phyloP scores from a whole-genome alignment of 2,888 invertebrate genomes.

The Pyrocoelia pectoralis region DNA sequence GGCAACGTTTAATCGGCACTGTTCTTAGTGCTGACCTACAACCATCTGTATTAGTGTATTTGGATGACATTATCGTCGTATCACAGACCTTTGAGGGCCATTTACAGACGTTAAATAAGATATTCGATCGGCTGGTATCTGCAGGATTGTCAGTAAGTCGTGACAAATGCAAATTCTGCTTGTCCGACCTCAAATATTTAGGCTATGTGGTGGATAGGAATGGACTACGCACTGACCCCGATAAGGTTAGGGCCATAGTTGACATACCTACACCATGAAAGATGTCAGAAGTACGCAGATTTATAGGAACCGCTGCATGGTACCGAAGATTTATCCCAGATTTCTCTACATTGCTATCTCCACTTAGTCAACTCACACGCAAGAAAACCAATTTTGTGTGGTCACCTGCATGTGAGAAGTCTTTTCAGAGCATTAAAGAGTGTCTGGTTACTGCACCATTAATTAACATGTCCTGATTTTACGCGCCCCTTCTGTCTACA shows the following conservation, averaged over 20 bases:
- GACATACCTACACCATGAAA: conserved; percentile 31
- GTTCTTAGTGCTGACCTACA: conserved; percentile 14
- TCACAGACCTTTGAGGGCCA: conserved; percentile 37
- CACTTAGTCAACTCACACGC: background rate
- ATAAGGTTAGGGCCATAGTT: conserved; percentile 38
- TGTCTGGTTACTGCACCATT: conserved; percentile 37
- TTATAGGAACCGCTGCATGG: conserved; percentile 33
- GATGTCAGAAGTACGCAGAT: conserved; percentile 18
- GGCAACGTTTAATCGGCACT: conserved; percentile 10
- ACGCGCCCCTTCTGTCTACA: conserved; percentile 37
- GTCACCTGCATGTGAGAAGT: background rate
- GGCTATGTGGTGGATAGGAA: conserved; percentile 47
- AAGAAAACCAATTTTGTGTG: background rate
- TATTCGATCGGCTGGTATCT: conserved; percentile 28
- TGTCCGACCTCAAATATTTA: conserved; percentile 44
- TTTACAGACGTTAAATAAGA: conserved; percentile 26
- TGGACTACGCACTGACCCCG: conserved; percentile 42
- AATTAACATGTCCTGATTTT: conserved; percentile 40
- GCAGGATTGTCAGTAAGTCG: conserved; percentile 42
- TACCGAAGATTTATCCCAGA: conserved; percentile 29
- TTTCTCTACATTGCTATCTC: background rate
- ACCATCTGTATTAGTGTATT: conserved; percentile 24
- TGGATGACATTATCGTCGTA: conserved; percentile 41
- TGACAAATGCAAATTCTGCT: conserved; percentile 45
- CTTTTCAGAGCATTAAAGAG: conserved; percentile 29